Evolutionary conservation across 2,888 invertebrate species (phyloP), one percentile per base, ranked within the genome.

Genomic region (Dusona sp.): DNA sequence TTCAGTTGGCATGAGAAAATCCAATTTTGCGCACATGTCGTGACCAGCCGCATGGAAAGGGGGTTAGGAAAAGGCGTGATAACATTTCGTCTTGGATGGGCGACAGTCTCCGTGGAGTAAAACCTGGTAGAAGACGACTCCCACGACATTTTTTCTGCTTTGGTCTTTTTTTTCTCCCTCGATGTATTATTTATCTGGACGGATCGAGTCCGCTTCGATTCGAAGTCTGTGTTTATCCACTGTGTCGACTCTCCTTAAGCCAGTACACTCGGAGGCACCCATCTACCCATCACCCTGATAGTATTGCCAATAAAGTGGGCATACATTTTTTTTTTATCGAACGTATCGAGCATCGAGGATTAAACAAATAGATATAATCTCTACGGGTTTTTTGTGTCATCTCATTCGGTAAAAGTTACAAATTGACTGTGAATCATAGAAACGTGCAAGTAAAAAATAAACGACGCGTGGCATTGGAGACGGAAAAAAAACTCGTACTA

Each of bases 21-120:
- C 67, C 74, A 81, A 81, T 72, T 81, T 73, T 81, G 42, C 16
- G 51, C 25, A 73, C 73, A 38, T 75, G 72, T 77, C 61, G 61
- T 61, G 64, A 29, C 38, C 38, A 72, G 57, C 64, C 36, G 70
- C 65, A 61, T 38, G 83, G 29, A 75, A 83, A 78, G 48, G 25
- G 51, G 72, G 70, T 83, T 78, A 78, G 38, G 54, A 25, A 51
- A 51, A 57, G 67, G 65, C 61, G 67, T 51, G 65, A 78, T 67
- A 67, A 78, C 67, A 67, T 77, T 77, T 22, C 77, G 48, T 22
- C 38, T 78, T 78, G 36, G 36, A 51, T 45, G 74, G 36, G 74
- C 57, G 57, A 57, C 38, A 57, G 54, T 54, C 78, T 64, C 67
- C 36, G 16, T 19, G 22, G 54, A 78, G 67, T 38, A 67, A 38